phyloP scores from a whole-genome alignment of 2,113 vertebrate genomes.

The Nesoenas mayeri region DNA sequence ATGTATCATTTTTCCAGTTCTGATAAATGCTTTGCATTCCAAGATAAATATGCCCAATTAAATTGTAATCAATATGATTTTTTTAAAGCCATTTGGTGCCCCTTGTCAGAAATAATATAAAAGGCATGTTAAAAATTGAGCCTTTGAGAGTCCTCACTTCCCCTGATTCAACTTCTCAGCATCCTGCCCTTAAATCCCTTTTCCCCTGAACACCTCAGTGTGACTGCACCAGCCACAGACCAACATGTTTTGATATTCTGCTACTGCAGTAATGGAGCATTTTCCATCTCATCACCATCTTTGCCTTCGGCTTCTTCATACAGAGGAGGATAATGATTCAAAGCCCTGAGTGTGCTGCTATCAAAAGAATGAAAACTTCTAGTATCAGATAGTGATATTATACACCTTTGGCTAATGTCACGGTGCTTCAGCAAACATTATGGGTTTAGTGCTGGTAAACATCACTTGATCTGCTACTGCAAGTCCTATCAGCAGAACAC shows the following conservation, averaged over 20 bases:
- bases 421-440: not conserved
- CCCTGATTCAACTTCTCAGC: not conserved
- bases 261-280: not conserved
- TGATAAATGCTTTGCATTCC: not conserved
- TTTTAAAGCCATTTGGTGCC: not conserved
- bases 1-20: not conserved
- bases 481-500: not conserved
- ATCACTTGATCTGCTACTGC: not conserved
- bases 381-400: not conserved
- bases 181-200: not conserved
- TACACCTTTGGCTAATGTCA: not conserved
- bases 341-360: not conserved
- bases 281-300: not conserved
- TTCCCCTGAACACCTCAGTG: not conserved
- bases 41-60: not conserved
- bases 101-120: not conserved
- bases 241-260: not conserved
- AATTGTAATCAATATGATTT: not conserved
- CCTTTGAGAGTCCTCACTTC: not conserved
- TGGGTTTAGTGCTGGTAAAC: not conserved
- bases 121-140: not conserved
- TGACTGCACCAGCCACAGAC: not conserved
- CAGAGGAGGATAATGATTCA: not conserved
- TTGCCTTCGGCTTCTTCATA: not conserved
- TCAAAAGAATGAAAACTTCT: not conserved